These are phyloP conservation scores for Oegoconia quadripuncta DNA, from an alignment of 2,888 invertebrate species.

Conservation along the genomic window DNA sequence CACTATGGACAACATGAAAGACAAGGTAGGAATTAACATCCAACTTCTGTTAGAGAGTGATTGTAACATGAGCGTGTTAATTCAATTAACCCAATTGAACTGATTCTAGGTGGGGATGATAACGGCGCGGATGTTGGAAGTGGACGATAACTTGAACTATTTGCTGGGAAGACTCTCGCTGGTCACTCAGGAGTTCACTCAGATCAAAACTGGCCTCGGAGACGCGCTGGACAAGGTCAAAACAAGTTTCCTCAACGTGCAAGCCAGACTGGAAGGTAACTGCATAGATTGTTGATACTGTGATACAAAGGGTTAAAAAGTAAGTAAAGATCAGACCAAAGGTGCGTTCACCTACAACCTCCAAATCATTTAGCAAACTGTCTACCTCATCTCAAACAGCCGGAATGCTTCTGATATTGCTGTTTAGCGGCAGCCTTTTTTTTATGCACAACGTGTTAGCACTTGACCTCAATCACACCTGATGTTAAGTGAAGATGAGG, in stretches of 20 bases:
- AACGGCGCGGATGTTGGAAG: conserved; percentile 86
- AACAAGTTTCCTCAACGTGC: conserved; percentile 81
- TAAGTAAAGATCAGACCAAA: too few species aligned
- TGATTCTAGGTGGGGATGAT: conserved; percentile 84
- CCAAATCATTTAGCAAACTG: too few species aligned
- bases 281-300: too few species aligned
- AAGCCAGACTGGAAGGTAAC: conserved; percentile 46
- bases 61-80: conserved; percentile 3
- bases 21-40: conserved; percentile 74
- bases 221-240: conserved; percentile 85
- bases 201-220: conserved; percentile 87
- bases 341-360: too few species aligned
- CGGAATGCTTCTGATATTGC: too few species aligned
- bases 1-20: conserved; percentile 88
- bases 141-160: conserved; percentile 90
- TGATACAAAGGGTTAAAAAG: too few species aligned
- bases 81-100: conserved; percentile 19
- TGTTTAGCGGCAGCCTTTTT: too few species aligned
- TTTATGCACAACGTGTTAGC: too few species aligned
- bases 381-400: too few species aligned
- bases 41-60: conserved; percentile 6
- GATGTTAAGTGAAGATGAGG: too few species aligned
- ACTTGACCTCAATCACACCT: too few species aligned
- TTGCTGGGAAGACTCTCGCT: conserved; percentile 87
- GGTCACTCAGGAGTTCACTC: conserved; percentile 91